These are phyloP conservation scores for Gallinago solitaria DNA, from an alignment of 2,797 vertebrate species.

Conservation along the genomic window DNA sequence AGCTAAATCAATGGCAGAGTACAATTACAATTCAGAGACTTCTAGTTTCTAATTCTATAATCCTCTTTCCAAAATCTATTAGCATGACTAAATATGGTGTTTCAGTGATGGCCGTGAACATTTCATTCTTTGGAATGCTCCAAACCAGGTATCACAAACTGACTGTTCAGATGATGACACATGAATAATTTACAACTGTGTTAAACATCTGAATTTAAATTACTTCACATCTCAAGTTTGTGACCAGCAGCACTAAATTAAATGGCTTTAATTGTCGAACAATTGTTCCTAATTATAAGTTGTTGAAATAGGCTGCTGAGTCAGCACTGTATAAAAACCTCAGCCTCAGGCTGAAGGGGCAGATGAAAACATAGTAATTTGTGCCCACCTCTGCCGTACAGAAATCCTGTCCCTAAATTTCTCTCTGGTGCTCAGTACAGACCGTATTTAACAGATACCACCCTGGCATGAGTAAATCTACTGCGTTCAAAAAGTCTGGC, in stretches of 20 bases:
- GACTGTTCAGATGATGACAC: background rate
- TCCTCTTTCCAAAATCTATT: conserved; percentile 22
- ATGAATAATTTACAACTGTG: background rate
- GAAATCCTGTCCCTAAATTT: background rate
- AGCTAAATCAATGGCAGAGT: background rate
- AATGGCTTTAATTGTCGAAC: background rate
- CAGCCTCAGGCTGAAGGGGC: background rate
- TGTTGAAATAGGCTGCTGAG: background rate
- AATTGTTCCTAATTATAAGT: background rate
- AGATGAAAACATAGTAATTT: background rate
- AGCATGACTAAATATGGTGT: background rate
- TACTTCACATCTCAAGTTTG: background rate
- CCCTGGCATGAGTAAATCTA: background rate
- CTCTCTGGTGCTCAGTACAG: background rate
- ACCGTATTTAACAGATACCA: background rate
- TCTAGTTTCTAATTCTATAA: conserved; percentile 4
- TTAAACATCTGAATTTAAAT: background rate
- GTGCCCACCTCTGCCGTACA: background rate
- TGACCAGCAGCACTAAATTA: background rate
- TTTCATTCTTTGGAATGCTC: background rate
- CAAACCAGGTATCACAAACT: background rate
- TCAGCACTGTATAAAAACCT: background rate
- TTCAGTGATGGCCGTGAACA: background rate
- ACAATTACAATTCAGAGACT: background rate
- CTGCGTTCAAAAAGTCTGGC: background rate